These are phyloP conservation scores for Dendrolimus punctatus DNA, from an alignment of 1,140 invertebrate genomes.

Conservation along the genomic window DNA sequence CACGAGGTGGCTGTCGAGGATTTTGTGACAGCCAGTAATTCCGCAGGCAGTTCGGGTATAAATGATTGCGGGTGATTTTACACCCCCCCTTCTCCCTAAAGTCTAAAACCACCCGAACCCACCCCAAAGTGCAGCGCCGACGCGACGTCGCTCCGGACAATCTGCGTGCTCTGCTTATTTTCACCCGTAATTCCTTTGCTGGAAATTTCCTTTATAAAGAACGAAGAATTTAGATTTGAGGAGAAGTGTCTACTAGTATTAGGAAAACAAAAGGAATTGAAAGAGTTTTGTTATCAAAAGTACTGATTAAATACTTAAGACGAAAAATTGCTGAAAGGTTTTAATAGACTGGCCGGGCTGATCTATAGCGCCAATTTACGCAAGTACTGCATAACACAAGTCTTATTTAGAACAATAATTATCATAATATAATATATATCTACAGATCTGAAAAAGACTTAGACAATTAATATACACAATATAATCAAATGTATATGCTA, in stretches of 20 bases:
- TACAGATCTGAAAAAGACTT: no score
- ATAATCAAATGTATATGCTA: no score
- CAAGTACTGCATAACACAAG: no score
- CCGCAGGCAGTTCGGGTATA: constrained; percentile 68
- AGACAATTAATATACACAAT: no score
- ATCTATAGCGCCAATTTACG: no score
- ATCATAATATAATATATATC: no score
- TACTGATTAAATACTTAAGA: no score
- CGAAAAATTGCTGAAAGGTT: no score
- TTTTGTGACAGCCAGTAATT: constrained; percentile 64
- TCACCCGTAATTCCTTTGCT: constrained; percentile 63
- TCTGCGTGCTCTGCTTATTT: constrained; percentile 71
- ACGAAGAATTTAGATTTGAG: constrained; percentile 33
- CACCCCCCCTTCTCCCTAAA: constrained; percentile 43
- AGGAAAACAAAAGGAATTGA: neutral
- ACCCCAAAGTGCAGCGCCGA: constrained; percentile 56
- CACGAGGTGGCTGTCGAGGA: constrained; percentile 21
- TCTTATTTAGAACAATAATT: no score
- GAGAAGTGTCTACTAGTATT: constrained; percentile 11
- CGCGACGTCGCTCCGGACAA: constrained; percentile 62
- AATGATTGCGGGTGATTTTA: constrained; percentile 71
- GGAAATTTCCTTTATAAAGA: constrained; percentile 67
- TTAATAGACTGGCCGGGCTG: no score
- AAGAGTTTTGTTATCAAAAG: no score
- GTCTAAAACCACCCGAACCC: constrained; percentile 38